These are phyloP conservation scores for Zaprionus inermis DNA, from an alignment of 1,140 invertebrate genomes.

Conservation along the genomic window DNA sequence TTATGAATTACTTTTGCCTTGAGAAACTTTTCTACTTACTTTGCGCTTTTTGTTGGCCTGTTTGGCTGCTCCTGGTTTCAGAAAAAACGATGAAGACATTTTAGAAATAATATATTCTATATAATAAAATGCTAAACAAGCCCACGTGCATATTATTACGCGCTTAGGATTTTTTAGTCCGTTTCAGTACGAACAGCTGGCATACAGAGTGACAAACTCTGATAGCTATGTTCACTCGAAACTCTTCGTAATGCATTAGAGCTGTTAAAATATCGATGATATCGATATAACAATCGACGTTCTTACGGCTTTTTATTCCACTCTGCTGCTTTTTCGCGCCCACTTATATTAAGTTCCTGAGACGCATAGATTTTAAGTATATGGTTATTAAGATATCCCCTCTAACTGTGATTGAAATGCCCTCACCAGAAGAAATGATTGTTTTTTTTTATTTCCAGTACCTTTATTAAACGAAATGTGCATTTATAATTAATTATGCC, in stretches of 20 bases:
- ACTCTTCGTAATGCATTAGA: not conserved
- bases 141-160: conserved; percentile 66
- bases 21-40: conserved; percentile 73
- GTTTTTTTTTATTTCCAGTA: not conserved
- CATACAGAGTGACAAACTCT: not conserved
- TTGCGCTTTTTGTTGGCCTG: conserved; percentile 85
- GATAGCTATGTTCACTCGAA: not conserved
- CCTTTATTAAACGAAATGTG: conserved; percentile 25
- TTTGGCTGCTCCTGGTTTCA: conserved; percentile 86
- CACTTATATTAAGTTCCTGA: not conserved
- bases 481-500: conserved; percentile 24
- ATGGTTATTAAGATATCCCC: too few species aligned
- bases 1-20: conserved; percentile 39
- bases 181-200: conserved; percentile 35
- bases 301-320: too few species aligned
- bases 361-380: not conserved
- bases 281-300: too few species aligned
- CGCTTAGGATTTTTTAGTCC: conserved; percentile 44
- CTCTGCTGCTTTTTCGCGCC: conserved; percentile 2
- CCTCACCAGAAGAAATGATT: not conserved
- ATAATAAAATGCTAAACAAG: conserved; percentile 42
- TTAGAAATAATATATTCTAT: conserved; percentile 19
- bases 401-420: too few species aligned
- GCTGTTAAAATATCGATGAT: too few species aligned
- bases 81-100: conserved; percentile 86